phyloP scores from a whole-genome alignment of 1,140 invertebrate species.

The Lepidurus packardi region DNA sequence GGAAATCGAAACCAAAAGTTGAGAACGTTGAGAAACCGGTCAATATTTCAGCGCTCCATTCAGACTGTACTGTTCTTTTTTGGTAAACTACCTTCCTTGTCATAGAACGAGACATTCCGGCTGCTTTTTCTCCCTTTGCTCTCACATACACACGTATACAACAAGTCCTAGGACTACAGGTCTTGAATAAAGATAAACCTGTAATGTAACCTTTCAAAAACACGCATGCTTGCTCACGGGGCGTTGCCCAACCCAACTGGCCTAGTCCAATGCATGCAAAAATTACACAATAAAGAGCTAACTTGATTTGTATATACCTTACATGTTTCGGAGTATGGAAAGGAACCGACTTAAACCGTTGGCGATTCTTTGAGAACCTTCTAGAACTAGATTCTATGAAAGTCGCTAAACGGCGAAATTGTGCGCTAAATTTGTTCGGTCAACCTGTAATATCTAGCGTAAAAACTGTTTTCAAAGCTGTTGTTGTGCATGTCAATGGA shows the following conservation, averaged over 20 bases:
- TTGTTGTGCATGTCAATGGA: constrained; percentile 11
- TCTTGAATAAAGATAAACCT: background rate
- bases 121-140: background rate
- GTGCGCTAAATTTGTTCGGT: no score
- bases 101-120: background rate
- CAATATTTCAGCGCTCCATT: background rate
- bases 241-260: background rate
- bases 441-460: no score
- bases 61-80: no score
- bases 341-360: no score
- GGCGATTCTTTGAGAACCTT: no score
- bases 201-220: background rate
- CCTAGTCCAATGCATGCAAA: background rate
- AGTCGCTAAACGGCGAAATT: no score
- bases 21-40: background rate
- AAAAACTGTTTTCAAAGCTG: background rate
- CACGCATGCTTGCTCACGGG: constrained; percentile 6
- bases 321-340: no score
- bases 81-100: no score
- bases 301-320: no score
- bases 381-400: no score
- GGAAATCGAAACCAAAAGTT: background rate
- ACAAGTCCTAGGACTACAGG: background rate
- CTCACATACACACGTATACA: background rate
- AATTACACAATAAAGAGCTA: background rate